phyloP scores from a whole-genome alignment of 2,113 vertebrate species.

The Emydura subglobosa region DNA sequence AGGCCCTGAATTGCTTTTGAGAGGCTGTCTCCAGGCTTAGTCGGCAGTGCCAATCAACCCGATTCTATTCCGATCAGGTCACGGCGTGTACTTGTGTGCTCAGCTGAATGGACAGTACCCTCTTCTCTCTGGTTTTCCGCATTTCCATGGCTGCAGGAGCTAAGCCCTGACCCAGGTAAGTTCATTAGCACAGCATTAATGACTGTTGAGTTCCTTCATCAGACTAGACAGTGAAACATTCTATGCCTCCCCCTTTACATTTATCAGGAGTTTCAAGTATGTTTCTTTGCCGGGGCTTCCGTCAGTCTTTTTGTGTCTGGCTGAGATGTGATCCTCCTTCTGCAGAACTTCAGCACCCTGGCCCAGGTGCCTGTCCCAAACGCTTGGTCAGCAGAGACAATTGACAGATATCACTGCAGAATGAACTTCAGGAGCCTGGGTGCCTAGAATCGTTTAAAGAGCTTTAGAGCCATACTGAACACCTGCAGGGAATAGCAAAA shows the following conservation, averaged over 20 bases:
- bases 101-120: background rate
- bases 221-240: background rate
- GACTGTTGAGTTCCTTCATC: background rate
- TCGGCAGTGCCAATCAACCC: background rate
- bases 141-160: background rate
- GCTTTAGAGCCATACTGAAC: background rate
- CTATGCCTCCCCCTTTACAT: background rate
- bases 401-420: background rate
- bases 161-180: background rate
- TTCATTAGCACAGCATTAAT: background rate
- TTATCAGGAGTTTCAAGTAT: background rate
- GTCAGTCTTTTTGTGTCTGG: background rate
- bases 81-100: background rate
- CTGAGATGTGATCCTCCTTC: background rate
- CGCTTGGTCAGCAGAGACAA: background rate
- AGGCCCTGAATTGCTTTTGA: background rate
- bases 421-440: background rate
- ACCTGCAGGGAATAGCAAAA: background rate
- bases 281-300: background rate
- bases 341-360: background rate
- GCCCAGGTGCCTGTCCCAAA: background rate
- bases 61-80: background rate
- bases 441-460: background rate
- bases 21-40: background rate
- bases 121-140: background rate